Percentiles rank a stretch among this genome's conserved stretches.
phyloP scores from a whole-genome alignment of 2,888 invertebrate genomes.

The Labia minor region DNA sequence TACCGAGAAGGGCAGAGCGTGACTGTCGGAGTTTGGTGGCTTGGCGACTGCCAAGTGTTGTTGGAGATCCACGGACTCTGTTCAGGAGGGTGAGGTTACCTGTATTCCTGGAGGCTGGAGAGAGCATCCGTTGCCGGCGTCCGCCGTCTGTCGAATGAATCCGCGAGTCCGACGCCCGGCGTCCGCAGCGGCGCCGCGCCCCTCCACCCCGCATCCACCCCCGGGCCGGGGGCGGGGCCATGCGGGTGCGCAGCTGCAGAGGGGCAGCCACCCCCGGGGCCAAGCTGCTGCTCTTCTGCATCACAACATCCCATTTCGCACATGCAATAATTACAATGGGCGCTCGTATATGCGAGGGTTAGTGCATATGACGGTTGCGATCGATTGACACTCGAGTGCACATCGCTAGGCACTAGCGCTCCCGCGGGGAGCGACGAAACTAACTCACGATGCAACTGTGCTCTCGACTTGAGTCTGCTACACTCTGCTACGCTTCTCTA shows the following conservation, averaged over 20 bases:
- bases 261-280: not conserved
- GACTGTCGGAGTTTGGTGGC: not conserved
- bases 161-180: not conserved
- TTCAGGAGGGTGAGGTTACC: constrained; percentile 21
- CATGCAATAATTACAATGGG: constrained; percentile 3
- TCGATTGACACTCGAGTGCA: not conserved
- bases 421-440: not conserved
- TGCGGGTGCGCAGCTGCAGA: constrained; percentile 14
- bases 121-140: constrained; percentile 15
- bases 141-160: not conserved
- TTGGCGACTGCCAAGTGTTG: too few relatives aligned
- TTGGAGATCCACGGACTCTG: not conserved
- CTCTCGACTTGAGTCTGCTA: too few relatives aligned
- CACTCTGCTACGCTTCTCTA: too few relatives aligned
- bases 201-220: not conserved
- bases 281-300: constrained; percentile 3
- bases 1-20: not conserved
- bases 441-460: not conserved
- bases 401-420: not conserved
- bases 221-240: not conserved
- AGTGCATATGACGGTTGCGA: not conserved
- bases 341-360: not conserved
- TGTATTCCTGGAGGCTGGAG: constrained; percentile 23
- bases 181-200: not conserved
- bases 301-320: not conserved